Conservation (phyloP, 2,797 vertebrate genomes). For the Otolemur crassicaudatus region DNA sequence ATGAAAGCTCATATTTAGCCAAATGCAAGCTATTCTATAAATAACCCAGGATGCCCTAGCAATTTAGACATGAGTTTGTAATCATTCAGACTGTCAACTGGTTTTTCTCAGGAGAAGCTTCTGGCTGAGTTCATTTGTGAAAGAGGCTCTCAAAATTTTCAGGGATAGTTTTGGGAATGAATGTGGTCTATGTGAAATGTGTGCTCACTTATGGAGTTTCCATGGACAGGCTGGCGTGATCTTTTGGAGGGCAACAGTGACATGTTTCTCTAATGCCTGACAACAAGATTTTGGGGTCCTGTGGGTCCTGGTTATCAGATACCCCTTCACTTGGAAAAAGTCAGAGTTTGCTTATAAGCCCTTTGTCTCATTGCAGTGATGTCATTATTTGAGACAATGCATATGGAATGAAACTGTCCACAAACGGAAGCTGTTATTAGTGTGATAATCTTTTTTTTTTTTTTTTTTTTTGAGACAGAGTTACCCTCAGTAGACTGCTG, state of each 20-base stretch:
- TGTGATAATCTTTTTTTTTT: not conserved
- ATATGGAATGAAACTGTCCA: not conserved
- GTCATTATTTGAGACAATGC: not conserved
- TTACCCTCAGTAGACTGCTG: too few species aligned
- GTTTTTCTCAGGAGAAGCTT: not conserved
- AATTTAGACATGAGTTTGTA: not conserved
- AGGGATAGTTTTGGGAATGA: not conserved
- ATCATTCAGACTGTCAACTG: not conserved
- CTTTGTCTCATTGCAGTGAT: not conserved
- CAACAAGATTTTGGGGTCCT: not conserved
- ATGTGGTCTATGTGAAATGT: not conserved
- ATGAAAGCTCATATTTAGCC: not conserved
- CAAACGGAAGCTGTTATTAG: not conserved
- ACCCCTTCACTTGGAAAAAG: not conserved
- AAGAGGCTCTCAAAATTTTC: not conserved
- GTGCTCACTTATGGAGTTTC: not conserved
- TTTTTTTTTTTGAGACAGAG: too few species aligned
- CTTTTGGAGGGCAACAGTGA: not conserved
- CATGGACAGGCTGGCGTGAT: not conserved
- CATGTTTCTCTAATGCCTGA: not conserved
- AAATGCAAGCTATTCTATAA: conserved; percentile 15
- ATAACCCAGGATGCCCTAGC: not conserved
- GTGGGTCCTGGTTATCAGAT: not conserved
- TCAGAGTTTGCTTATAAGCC: not conserved
- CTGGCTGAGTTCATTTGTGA: not conserved